Conservation (phyloP, 2,888 invertebrate genomes). For the Suillia variegata region DNA sequence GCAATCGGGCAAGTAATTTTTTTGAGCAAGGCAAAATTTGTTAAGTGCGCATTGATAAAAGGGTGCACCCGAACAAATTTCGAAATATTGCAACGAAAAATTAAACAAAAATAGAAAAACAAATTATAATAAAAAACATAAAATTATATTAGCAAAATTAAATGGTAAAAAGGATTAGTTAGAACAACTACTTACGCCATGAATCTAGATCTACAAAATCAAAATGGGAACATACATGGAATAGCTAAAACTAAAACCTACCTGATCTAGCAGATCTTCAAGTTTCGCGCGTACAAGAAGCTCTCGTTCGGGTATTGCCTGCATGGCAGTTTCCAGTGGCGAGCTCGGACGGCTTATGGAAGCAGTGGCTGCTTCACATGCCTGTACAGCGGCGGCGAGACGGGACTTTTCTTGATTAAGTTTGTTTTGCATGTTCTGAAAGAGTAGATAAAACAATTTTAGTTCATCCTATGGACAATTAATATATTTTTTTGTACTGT, state of each 20-base stretch:
- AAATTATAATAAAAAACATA: not conserved
- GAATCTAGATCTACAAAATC: no score
- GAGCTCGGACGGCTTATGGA: slow-evolving; percentile 90
- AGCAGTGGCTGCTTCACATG: slow-evolving; percentile 91
- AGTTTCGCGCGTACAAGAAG: slow-evolving; percentile 81
- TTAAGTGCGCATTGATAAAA: not conserved
- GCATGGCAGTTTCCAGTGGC: slow-evolving; percentile 83
- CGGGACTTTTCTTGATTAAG: slow-evolving; percentile 87
- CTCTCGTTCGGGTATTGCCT: slow-evolving; percentile 84
- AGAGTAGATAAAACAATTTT: slow-evolving; percentile 26
- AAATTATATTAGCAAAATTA: not conserved
- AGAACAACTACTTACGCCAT: not conserved
- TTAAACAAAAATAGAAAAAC: not conserved
- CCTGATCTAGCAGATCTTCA: slow-evolving; percentile 93
- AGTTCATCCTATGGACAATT: not conserved
- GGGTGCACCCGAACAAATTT: not conserved
- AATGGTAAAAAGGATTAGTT: not conserved
- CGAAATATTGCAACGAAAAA: not conserved
- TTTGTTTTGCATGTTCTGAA: slow-evolving; percentile 75
- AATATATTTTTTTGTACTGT: not conserved
- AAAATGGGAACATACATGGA: not conserved
- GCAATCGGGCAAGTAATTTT: slow-evolving; percentile 23
- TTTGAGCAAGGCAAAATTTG: not conserved
- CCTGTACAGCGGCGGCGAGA: slow-evolving; percentile 84
- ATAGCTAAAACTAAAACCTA: slow-evolving; percentile 62